A percentile compares a stretch with the other conserved stretches of the same genome.
phyloP scores from a whole-genome alignment of 1,140 invertebrate genomes.

The Rhizoglyphus robini region DNA sequence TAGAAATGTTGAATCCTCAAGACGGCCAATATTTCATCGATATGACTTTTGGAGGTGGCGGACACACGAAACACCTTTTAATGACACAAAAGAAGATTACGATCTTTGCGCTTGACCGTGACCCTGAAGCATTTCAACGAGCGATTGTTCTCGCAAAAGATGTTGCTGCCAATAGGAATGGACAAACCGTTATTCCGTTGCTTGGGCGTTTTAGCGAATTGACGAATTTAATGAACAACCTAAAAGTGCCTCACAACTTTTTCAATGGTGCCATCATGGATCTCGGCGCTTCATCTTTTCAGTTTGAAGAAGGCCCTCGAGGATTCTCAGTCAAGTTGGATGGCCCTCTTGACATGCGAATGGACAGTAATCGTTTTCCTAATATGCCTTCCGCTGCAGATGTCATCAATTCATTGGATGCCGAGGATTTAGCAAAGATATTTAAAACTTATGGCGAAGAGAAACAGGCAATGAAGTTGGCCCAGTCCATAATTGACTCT shows the following conservation, averaged over 20 bases:
- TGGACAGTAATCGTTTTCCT: constrained; percentile 55
- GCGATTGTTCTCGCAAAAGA: constrained; percentile 36
- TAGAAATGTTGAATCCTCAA: constrained; percentile 12
- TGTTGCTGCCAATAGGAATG: not conserved
- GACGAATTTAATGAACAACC: constrained; percentile 46
- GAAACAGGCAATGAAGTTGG: constrained; percentile 67
- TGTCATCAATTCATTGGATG: constrained; percentile 60
- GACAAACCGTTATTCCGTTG: constrained; percentile 50
- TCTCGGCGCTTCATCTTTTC: constrained; percentile 91
- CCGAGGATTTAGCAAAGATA: constrained; percentile 61
- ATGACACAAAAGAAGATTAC: constrained; percentile 39
- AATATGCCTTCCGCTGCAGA: constrained; percentile 65
- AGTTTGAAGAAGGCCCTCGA: constrained; percentile 61
- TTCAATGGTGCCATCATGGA: constrained; percentile 82
- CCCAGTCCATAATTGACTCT: constrained; percentile 71
- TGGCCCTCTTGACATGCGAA: constrained; percentile 87
- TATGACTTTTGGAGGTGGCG: constrained; percentile 88
- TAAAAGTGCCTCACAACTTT: constrained; percentile 45
- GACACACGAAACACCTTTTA: constrained; percentile 57
- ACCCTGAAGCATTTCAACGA: constrained; percentile 56
- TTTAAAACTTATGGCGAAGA: constrained; percentile 83
- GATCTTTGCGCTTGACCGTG: constrained; percentile 72
- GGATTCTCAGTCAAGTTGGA: constrained; percentile 72
- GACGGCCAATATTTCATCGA: constrained; percentile 49
- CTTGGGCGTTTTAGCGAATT: constrained; percentile 77